Percentiles rank a stretch among this genome's conserved stretches.
Conservation (phyloP, 2,888 invertebrate species). For the Thymelicus acteon region DNA sequence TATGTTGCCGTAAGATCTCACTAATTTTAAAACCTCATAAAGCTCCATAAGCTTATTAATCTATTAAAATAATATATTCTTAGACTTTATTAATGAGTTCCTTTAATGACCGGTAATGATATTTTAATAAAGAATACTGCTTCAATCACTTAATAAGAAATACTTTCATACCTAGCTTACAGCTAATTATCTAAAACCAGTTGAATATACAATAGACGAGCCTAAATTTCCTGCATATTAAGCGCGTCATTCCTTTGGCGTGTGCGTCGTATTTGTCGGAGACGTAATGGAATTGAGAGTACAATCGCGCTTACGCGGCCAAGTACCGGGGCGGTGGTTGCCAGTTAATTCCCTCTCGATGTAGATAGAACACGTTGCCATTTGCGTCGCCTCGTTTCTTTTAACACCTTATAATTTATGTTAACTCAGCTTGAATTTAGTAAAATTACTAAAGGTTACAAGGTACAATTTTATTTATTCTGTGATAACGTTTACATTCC, state of each 20-base stretch:
- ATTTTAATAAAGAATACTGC: too few species aligned
- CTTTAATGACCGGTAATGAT: too few species aligned
- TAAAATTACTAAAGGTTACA: slow-evolving; percentile 4
- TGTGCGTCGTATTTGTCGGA: slow-evolving; percentile 11
- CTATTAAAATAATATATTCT: too few species aligned
- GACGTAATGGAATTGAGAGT: slow-evolving; percentile 39
- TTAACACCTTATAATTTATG: slow-evolving; percentile 68
- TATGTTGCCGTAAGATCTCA: too few species aligned
- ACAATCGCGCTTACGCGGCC: slow-evolving; percentile 55
- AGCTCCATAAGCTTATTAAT: too few species aligned
- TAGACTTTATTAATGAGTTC: too few species aligned
- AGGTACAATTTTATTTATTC: not conserved
- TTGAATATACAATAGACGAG: not conserved
- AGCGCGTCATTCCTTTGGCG: slow-evolving; percentile 1
- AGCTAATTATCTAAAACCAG: not conserved
- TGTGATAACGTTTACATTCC: too few species aligned
- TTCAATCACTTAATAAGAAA: too few species aligned
- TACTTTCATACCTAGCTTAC: not conserved
- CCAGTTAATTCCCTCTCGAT: slow-evolving; percentile 69
- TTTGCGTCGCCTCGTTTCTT: slow-evolving; percentile 59
- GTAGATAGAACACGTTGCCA: slow-evolving; percentile 76
- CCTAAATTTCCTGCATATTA: slow-evolving; percentile 62
- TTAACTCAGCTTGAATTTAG: slow-evolving; percentile 30
- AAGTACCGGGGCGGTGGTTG: slow-evolving; percentile 54
- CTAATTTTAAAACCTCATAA: too few species aligned